These are phyloP conservation scores for Diploptera punctata DNA, from an alignment of 2,888 invertebrate species.

Conservation along the genomic window DNA sequence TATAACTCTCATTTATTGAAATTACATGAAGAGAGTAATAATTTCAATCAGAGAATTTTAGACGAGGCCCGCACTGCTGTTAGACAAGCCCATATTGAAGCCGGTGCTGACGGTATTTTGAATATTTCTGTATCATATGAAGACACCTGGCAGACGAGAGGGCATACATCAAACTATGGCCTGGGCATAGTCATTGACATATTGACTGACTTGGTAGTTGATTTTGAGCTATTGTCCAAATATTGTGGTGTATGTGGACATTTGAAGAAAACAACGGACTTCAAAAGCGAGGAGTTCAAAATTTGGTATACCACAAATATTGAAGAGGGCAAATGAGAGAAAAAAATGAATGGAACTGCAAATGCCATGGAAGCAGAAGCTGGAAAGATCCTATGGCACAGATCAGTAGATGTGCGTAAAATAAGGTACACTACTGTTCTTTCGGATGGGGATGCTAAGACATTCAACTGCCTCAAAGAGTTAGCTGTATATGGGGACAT, in stretches of 20 bases:
- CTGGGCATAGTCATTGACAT: constrained; percentile 33
- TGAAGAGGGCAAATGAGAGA: constrained; percentile 28
- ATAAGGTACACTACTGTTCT: constrained; percentile 23
- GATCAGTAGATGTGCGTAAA: neutral
- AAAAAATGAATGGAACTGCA: constrained; percentile 27
- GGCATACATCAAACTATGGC: constrained; percentile 31
- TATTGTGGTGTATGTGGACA: constrained; percentile 12
- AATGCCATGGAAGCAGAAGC: too few species aligned
- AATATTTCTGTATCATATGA: constrained; percentile 34
- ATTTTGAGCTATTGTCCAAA: too few species aligned
- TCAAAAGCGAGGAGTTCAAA: constrained; percentile 4
- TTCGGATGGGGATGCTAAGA: constrained; percentile 33
- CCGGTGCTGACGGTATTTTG: too few species aligned
- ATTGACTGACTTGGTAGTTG: constrained; percentile 35
- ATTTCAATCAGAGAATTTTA: too few species aligned
- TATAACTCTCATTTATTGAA: too few species aligned
- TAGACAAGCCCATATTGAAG: too few species aligned
- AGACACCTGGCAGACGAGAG: constrained; percentile 34
- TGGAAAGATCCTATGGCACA: constrained; percentile 26
- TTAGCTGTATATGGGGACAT: too few species aligned
- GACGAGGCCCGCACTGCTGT: too few species aligned
- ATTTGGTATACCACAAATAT: constrained; percentile 24
- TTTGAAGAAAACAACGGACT: neutral
- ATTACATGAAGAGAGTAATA: too few species aligned
- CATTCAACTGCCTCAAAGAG: constrained; percentile 8